phyloP scores from a whole-genome alignment of 2,888 invertebrate genomes.

The Phrixothrix hirtus region DNA sequence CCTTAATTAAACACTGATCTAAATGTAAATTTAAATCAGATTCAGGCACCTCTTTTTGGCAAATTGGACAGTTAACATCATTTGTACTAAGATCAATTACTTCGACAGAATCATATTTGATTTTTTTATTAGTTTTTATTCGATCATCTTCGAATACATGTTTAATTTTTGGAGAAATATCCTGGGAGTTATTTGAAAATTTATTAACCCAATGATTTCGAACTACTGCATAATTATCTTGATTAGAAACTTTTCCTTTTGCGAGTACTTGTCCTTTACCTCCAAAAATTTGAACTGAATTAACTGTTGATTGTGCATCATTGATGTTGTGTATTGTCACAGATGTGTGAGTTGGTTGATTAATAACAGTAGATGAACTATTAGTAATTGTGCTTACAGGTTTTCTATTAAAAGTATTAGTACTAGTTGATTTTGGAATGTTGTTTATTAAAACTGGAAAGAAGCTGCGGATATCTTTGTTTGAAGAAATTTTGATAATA shows the following conservation, averaged over 20 bases:
- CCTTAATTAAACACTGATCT: conserved; percentile 28
- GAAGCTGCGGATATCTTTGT: conserved; percentile 42
- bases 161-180: too few relatives aligned
- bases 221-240: conserved; percentile 44
- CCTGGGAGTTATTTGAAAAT: conserved; percentile 39
- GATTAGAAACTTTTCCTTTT: background rate
- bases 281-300: conserved; percentile 21
- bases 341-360: too few relatives aligned
- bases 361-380: too few relatives aligned
- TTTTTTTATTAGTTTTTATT: too few relatives aligned
- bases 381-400: background rate
- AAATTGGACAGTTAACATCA: conserved; percentile 53
- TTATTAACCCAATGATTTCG: conserved; percentile 54
- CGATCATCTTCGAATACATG: too few relatives aligned
- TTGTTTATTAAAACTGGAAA: conserved; percentile 26
- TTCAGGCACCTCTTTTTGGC: conserved; percentile 35
- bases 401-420: background rate
- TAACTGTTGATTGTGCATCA: background rate
- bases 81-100: too few relatives aligned
- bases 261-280: conserved; percentile 29
- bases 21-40: conserved; percentile 31
- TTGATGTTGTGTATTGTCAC: background rate
- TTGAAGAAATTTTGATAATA: conserved; percentile 31
- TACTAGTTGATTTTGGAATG: too few relatives aligned
- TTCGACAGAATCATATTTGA: too few relatives aligned